These are phyloP conservation scores for Synchiropus splendidus DNA, from an alignment of 2,113 vertebrate species.

Conservation along the genomic window DNA sequence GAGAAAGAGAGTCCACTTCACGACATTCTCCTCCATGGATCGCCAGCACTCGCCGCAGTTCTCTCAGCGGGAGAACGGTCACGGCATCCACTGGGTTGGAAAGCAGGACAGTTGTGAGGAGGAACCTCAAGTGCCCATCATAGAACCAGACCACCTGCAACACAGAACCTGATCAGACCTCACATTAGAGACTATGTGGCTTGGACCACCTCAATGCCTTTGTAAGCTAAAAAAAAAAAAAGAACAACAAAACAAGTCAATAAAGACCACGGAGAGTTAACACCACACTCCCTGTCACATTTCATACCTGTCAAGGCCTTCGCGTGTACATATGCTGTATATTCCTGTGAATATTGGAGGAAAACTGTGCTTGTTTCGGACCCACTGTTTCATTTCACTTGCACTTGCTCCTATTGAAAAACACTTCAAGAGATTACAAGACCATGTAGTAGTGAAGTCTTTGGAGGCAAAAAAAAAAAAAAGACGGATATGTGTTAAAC, in stretches of 20 bases:
- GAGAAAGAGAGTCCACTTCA: constrained; percentile 90
- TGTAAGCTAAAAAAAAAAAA: constrained; percentile 28
- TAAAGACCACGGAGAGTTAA: too few species aligned
- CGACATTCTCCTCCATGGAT: constrained; percentile 80
- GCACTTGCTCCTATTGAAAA: constrained; percentile 19
- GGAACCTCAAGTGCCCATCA: constrained; percentile 58
- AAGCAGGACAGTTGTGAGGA: constrained; percentile 72
- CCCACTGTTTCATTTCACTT: constrained; percentile 15
- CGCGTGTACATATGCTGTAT: constrained; percentile 48
- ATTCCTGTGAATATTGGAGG: constrained; percentile 38
- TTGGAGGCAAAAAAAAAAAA: too few species aligned
- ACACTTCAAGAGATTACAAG: constrained; percentile 2
- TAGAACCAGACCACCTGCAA: constrained; percentile 49
- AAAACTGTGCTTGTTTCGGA: constrained; percentile 46
- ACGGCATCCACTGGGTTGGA: constrained; percentile 82
- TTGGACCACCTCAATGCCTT: constrained; percentile 69
- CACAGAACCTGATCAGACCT: constrained; percentile 38
- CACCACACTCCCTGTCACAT: constrained; percentile 19
- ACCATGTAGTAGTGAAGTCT: background rate
- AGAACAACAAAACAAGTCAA: background rate
- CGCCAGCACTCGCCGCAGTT: constrained; percentile 63
- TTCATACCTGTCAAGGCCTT: constrained; percentile 54
- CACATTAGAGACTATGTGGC: constrained; percentile 49
- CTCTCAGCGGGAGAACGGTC: constrained; percentile 60
- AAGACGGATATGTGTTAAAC: constrained; percentile 8